A percentile compares a stretch with the other conserved stretches of the same genome.
phyloP scores from a whole-genome alignment of 2,888 invertebrate species.

The Pseudeuparius sepicola region DNA sequence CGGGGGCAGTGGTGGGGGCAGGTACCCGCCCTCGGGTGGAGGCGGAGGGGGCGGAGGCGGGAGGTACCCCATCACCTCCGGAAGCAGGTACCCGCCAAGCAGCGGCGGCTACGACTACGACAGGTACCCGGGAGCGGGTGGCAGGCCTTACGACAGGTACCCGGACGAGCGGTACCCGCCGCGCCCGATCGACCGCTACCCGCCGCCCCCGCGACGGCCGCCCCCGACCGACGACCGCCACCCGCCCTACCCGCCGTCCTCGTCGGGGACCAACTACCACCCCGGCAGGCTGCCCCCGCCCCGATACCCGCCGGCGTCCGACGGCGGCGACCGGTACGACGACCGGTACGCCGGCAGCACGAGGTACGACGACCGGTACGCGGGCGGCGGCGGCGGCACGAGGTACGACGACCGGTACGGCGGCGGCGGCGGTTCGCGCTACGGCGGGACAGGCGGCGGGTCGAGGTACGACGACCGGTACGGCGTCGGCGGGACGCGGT shows the following conservation, averaged over 20 bases:
- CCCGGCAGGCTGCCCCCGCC: constrained; percentile 23
- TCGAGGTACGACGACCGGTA: no score
- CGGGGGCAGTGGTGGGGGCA: constrained; percentile 22
- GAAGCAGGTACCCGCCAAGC: constrained; percentile 35
- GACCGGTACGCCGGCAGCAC: no score
- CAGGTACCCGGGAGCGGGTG: constrained; percentile 21
- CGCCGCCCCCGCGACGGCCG: no score
- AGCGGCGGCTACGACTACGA: constrained; percentile 28
- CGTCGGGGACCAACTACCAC: constrained; percentile 22
- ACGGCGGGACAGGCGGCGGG: no score
- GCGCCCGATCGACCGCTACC: constrained; percentile 12
- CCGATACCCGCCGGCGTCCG: constrained; percentile 24
- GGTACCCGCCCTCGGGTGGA: constrained; percentile 23
- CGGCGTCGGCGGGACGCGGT: no score
- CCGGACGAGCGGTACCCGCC: constrained; percentile 12
- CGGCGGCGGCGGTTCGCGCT: no score
- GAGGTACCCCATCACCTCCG: constrained; percentile 20
- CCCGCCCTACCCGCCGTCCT: no score
- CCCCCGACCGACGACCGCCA: constrained; percentile 21
- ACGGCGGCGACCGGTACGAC: constrained; percentile 15
- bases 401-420: no score
- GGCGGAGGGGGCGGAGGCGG: no score
- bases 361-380: constrained; percentile 25
- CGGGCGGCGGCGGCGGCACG: no score
- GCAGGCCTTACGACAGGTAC: constrained; percentile 21